Base-by-base conservation (phyloP, 2,797 vertebrate species). In the Discoglossus pictus region DNA sequence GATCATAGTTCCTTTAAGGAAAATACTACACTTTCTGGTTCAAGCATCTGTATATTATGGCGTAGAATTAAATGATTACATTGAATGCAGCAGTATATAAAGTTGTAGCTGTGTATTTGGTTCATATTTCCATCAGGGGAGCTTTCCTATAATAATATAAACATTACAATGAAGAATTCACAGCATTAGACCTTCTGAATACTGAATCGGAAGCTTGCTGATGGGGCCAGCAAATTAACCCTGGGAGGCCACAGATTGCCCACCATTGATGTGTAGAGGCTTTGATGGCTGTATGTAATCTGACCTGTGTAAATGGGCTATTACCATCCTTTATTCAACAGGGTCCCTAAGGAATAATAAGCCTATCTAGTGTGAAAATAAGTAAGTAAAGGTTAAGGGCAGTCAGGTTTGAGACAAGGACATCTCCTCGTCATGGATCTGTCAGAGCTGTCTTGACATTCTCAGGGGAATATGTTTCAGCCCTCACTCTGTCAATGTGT, bases 341-440 rank as follows among this genome's bases (percentile, higher is more conserved):
- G n/a, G 23, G 24, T 68, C 65, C 55, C 65, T 10, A 12, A 51
- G 56, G 65, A 68, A 53, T 68, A 68, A 68, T 68, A 68, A 61
- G 56, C 52, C 60, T 11, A 34, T n/a, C 42, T 46, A 70, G 60
- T 63, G 68, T 56, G 68, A 63, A 64, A 56, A 70, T 43, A 70
- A 70, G 56, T 53, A 50, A 68, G 68, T 50, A 70, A 63, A 63
- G 68, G 68, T 70, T 70, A 70, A 70, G 68, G 68, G 68, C 44
- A 70, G 68, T 63, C 68, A 70, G 60, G 58, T 58, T 60, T 39
- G 42, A 70, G 68, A 70, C 68, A 70, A 70, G 60, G 68, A 70
- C 68, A 70, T 63, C 60, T 46, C 52, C 52, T 39, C 52, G 40
- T 70, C 51, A 64, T 42, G 50, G 47, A 63, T 36, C 60, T 70